Evolutionary conservation across 1,140 invertebrate genomes (phyloP), one percentile per base, ranked within the genome.

Genomic region (Caenorhabditis inopinata): DNA sequence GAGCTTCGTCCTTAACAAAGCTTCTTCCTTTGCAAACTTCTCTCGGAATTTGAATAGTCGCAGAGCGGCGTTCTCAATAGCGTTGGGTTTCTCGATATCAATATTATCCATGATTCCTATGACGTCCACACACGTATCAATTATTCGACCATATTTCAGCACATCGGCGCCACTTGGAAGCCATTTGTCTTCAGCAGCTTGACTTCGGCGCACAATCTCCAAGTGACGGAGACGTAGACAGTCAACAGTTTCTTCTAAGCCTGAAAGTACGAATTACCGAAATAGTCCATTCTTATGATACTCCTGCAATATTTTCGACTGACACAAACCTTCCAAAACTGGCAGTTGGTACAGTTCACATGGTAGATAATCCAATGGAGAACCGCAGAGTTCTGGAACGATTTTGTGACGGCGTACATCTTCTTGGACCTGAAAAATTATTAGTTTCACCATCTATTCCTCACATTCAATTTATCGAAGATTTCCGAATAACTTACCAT

Each of bases 171-270:
- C 51, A 12, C 14, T 7, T 27, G 38, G 53, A n/a, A 29, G 29
- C 78, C 78, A 79, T 38, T 53, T 79, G 7, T 79, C 45, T n/a
- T 79, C 45, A 38, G 45, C 78, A 3, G 58, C 62, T n/a, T 74
- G 29, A 51, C 78, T 79, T 53, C 78, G 48, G 11, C 78, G 62
- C 3, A 48, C 14, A 16, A 79, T 68, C 27, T 79, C 78, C 9
- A 7, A 18, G 27, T 74, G 62, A 1, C 62, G 58, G 9, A 79
- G 3, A 32, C 49, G 27, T 1, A 79, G 21, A 38, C 7, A 9
- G 1, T 58, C 27, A 1, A 23, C 11, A 2, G 11, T 11, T 0
- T 27, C 11, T n/a, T 79, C 78, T 5, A 18, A 16, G 11, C 58
- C 78, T 74, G 38, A 25, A 79, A 47, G 48, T 29, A n/a, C 18